Conservation (phyloP, 2,797 vertebrate species). For the Melanotaenia parkinsoni region DNA sequence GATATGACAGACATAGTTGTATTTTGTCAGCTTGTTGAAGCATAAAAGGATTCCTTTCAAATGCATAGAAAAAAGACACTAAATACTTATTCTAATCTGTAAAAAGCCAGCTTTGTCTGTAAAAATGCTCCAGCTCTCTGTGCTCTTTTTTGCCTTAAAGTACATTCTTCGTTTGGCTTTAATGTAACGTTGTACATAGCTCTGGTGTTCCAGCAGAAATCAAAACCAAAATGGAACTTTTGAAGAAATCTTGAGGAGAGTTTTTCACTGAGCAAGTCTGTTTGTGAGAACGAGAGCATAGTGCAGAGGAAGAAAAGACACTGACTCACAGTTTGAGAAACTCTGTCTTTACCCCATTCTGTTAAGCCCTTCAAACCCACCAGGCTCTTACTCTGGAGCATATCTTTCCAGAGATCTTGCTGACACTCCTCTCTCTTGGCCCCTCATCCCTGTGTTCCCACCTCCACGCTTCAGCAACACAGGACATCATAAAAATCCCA, state of each 20-base stretch:
- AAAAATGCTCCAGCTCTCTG: background rate
- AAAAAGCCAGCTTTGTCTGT: slow-evolving; percentile 14
- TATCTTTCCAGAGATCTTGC: slow-evolving; percentile 42
- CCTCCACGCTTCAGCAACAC: slow-evolving; percentile 43
- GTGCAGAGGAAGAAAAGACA: background rate
- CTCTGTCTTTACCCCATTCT: slow-evolving; percentile 27
- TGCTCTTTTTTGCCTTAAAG: background rate
- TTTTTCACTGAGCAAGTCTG: background rate
- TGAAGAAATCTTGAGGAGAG: background rate
- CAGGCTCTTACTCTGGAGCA: slow-evolving; percentile 45
- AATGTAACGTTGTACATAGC: slow-evolving; percentile 4
- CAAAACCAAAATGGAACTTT: slow-evolving; percentile 15
- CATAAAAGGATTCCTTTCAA: slow-evolving; percentile 2
- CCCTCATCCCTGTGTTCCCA: slow-evolving; percentile 39
- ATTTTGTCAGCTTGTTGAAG: slow-evolving; percentile 2
- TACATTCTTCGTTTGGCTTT: slow-evolving; percentile 1
- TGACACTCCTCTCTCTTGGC: slow-evolving; percentile 46
- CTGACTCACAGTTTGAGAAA: slow-evolving; percentile 22
- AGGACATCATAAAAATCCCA: slow-evolving; percentile 69
- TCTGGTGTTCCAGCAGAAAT: slow-evolving; percentile 1
- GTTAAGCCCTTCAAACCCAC: slow-evolving; percentile 44
- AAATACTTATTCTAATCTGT: slow-evolving; percentile 7
- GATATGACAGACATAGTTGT: slow-evolving; percentile 1
- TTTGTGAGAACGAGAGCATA: background rate
- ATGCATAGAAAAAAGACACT: background rate